phyloP scores from a whole-genome alignment of 2,113 vertebrate species.

The Tyrannus savana region DNA sequence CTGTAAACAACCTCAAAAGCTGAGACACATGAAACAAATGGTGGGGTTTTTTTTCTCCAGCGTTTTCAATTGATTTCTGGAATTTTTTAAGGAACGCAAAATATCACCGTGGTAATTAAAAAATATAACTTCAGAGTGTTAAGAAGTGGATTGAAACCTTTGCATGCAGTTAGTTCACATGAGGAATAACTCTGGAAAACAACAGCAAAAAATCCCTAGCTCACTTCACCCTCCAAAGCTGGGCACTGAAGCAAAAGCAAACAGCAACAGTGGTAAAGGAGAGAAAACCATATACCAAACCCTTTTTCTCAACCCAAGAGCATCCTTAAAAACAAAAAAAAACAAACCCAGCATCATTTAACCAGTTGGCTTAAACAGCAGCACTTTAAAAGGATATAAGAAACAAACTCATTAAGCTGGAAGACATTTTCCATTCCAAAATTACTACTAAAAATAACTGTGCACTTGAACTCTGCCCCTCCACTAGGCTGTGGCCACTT shows the following conservation, averaged over 20 bases:
- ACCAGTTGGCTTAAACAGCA: conserved; percentile 30
- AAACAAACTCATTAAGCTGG: conserved; percentile 54
- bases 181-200: neutral
- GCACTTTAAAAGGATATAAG: conserved; percentile 48
- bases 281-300: neutral
- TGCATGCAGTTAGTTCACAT: neutral
- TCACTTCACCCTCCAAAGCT: neutral
- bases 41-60: neutral
- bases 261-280: neutral
- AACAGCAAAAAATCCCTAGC: neutral
- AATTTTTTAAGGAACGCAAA: neutral
- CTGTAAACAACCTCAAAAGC: neutral
- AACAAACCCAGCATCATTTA: neutral
- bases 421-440: conserved; percentile 62
- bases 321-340: neutral
- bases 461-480: conserved; percentile 44
- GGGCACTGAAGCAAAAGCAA: neutral
- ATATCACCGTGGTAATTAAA: neutral
- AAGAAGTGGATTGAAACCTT: neutral
- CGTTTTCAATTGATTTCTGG: neutral
- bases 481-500: neutral
- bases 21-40: neutral
- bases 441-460: conserved; percentile 50
- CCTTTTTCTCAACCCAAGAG: neutral
- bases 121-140: neutral